Base-by-base conservation (phyloP, 1,140 invertebrate genomes). In the Phthorimaea operculella region DNA sequence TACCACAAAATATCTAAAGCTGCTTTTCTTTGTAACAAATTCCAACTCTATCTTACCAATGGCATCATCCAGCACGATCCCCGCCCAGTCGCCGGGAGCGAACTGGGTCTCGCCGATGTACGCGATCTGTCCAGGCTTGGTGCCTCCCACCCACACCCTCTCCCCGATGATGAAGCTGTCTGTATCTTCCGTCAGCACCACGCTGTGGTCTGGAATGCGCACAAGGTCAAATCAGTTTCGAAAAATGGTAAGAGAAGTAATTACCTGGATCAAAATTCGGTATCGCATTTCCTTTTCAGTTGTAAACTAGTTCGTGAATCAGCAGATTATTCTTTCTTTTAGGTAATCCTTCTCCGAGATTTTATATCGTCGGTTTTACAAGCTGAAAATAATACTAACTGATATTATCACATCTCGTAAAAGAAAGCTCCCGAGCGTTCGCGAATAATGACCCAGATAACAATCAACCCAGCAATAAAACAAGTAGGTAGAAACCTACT, bases 71-170 rank as follows among this genome's bases (percentile, higher is more conserved):
- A 99, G 89, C 34, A 97, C 96, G 54, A 99, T 92, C 39, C 98
- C 98, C 68, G 96, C 97, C 97, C 97, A 99, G 57, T 97, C 94
- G 63, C 97, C 97, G 33, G 93, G 91, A 17, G 94, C 97, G 83
- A 99, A 99, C 74, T 96, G 91, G 34, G 97, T 98, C 78, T 98
- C 97, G n/a, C 98, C 98, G 59, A 99, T 96, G 80, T 95, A 99
- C 21, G 97, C 96, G 63, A 99, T 98, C 68, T 91, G 90, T 28
- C 97, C 98, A 4, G 96, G 92, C 76, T 98, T 98, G n/a, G 91
- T 92, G 36, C 97, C 97, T 70, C 96, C 95, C 33, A 99, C 96
- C 93, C 94, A 99, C 64, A 99, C 94, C 63, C 92, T 88, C 74
- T 99, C 94, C 42, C 97, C 97, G 70, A 98, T 95, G 66, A 96